phyloP scores from a whole-genome alignment of 2,113 vertebrate genomes.

The Bombycilla garrulus region DNA sequence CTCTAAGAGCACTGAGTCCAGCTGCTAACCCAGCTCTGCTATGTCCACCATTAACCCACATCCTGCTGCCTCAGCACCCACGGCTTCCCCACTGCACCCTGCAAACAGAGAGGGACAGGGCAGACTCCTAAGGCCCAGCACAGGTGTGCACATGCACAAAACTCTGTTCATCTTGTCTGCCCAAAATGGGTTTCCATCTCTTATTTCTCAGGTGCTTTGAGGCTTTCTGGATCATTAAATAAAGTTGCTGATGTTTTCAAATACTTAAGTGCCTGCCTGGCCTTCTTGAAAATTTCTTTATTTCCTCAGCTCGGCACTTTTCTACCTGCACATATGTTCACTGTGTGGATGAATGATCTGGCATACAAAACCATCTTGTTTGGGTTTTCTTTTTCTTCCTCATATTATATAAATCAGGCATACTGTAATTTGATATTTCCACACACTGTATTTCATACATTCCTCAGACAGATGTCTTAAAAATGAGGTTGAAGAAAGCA shows the following conservation, averaged over 20 bases:
- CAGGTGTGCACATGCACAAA: neutral
- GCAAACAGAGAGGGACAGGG: accelerated
- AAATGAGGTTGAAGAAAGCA: neutral
- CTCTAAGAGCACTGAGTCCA: neutral
- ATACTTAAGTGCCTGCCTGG: conserved; percentile 33
- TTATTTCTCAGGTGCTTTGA: neutral
- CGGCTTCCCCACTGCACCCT: accelerated
- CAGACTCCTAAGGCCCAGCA: neutral
- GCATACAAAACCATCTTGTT: neutral
- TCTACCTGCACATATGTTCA: conserved; percentile 15
- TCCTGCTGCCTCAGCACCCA: neutral
- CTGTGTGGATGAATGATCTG: neutral
- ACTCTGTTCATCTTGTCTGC: neutral
- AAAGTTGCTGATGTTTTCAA: conserved; percentile 50
- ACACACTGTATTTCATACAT: neutral
- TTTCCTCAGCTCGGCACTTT: neutral
- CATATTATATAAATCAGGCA: neutral
- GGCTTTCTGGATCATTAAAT: conserved; percentile 11
- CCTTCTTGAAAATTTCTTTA: neutral
- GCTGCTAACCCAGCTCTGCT: neutral
- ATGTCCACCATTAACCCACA: neutral
- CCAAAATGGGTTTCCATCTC: neutral
- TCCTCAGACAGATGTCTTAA: neutral
- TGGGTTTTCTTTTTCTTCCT: neutral
- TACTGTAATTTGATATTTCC: neutral